A percentile compares a stretch with the other conserved stretches of the same genome.
phyloP scores from a whole-genome alignment of 2,888 invertebrate genomes.

The Ennomos erosarius region DNA sequence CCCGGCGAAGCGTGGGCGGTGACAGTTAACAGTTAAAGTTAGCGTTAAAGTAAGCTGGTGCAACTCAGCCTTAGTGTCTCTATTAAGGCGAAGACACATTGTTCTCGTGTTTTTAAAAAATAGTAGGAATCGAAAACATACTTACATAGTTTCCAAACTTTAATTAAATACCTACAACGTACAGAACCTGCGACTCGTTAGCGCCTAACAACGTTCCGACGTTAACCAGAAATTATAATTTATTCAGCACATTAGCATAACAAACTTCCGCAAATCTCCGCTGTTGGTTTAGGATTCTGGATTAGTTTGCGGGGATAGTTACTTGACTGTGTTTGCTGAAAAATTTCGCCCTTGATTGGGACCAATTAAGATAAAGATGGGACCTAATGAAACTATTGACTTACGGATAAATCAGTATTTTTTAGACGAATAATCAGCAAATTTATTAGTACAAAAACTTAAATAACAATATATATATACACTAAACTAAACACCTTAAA shows the following conservation, averaged over 20 bases:
- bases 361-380: conserved; percentile 29
- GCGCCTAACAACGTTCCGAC: conserved; percentile 28
- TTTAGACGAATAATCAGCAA: too few species aligned
- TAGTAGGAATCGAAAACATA: background rate
- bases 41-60: too few species aligned
- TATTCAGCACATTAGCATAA: conserved; percentile 39
- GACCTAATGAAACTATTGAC: too few species aligned
- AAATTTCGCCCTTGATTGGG: conserved; percentile 35
- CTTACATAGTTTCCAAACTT: conserved; percentile 2
- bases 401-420: too few species aligned
- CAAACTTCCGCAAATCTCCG: conserved; percentile 33
- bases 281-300: conserved; percentile 36
- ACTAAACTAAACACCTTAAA: too few species aligned
- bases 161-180: conserved; percentile 4
- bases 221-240: conserved; percentile 36
- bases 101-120: too few species aligned
- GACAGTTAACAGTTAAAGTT: too few species aligned
- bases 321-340: conserved; percentile 30
- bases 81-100: too few species aligned
- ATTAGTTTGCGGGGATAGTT: conserved; percentile 36
- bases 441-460: too few species aligned
- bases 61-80: too few species aligned
- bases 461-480: too few species aligned
- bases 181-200: conserved; percentile 17
- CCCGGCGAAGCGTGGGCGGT: too few species aligned